Conservation (phyloP, 2,888 invertebrate species). For the Drosophila pseudotakahashii region DNA sequence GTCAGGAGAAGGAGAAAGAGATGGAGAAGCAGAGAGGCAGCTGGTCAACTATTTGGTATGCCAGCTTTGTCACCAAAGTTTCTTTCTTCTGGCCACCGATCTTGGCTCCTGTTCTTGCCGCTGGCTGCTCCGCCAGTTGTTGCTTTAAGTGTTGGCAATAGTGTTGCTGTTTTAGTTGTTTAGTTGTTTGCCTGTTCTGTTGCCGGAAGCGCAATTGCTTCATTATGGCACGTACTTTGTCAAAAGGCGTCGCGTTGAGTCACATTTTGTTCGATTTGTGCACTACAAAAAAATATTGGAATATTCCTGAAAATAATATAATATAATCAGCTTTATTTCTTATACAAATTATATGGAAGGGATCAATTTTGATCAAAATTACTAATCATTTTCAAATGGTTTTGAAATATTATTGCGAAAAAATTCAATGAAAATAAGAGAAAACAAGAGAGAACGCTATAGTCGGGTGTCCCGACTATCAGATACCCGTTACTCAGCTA, state of each 20-base stretch:
- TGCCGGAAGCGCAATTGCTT: conserved; percentile 82
- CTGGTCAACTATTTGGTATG: conserved; percentile 70
- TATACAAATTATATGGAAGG: too few relatives aligned
- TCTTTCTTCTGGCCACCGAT: conserved; percentile 17
- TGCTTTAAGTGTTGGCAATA: conserved; percentile 32
- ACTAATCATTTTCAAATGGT: too few relatives aligned
- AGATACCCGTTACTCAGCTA: too few relatives aligned
- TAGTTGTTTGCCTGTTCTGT: conserved; percentile 63
- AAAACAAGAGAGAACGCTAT: too few relatives aligned
- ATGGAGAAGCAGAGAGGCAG: too few relatives aligned
- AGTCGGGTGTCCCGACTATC: too few relatives aligned
- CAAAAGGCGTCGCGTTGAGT: conserved; percentile 73
- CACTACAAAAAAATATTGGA: conserved; percentile 9
- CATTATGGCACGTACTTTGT: conserved; percentile 83
- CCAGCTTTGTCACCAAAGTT: conserved; percentile 61
- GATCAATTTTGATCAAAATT: too few relatives aligned
- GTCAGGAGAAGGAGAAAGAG: conserved; percentile 9
- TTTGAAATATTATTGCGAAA: too few relatives aligned
- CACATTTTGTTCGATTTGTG: conserved; percentile 46
- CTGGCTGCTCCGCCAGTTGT: conserved; percentile 12
- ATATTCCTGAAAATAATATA: background rate
- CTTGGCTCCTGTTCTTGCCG: conserved; percentile 1
- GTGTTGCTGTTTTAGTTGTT: conserved; percentile 42
- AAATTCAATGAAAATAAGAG: too few relatives aligned
- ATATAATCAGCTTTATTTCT: too few relatives aligned